Base-by-base conservation (phyloP, 2,113 vertebrate species). In the Labeo catla region DNA sequence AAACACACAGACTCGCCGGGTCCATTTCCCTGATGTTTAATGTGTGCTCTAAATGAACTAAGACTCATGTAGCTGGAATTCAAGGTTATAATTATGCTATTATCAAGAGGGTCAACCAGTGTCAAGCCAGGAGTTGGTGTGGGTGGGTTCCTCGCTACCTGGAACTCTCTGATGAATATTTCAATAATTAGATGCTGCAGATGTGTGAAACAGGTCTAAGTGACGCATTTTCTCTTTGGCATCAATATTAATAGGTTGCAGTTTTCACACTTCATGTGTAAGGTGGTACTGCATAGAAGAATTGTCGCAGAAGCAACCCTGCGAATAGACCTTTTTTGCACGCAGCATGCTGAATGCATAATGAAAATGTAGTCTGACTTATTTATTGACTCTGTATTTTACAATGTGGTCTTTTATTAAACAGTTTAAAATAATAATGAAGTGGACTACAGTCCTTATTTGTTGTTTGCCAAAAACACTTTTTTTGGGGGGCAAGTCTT, bases 21-120 rank as follows among this genome's bases (percentile, higher is more conserved):
- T 80, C 21, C 15, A 39, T 81, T 76, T 54, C 13, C 39, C 43
- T 63, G n/a, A 76, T 50, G 73, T 76, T 47, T 76, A 45, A 50
- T 63, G 66, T 74, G 65, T 59, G 16, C 72, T 61, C 43, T 81
- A 47, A 86, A 76, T 82, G 59, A 68, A 59, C 61, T 57, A 39
- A 36, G 61, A 13, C 15, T 65, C 8, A 8, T 50, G 23, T 19
- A 19, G 3, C 28, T 86, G 39, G 43, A 73, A 82, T 82, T 65
- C 13, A 76, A 36, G 23, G n/a, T 81, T 81, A 50, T 61, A 43
- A 76, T 76, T 63, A 79, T 86, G 13, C 7, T 43, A 12, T 86
- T 47, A 7, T 83, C 9, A 83, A 77, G 49, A 77, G 50, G 15
- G 50, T 77, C 74, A 77, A 19, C 74, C 47, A 36, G 16, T 54